These are phyloP conservation scores for Eutolmus rufibarbis DNA, from an alignment of 2,888 invertebrate species.

Conservation along the genomic window DNA sequence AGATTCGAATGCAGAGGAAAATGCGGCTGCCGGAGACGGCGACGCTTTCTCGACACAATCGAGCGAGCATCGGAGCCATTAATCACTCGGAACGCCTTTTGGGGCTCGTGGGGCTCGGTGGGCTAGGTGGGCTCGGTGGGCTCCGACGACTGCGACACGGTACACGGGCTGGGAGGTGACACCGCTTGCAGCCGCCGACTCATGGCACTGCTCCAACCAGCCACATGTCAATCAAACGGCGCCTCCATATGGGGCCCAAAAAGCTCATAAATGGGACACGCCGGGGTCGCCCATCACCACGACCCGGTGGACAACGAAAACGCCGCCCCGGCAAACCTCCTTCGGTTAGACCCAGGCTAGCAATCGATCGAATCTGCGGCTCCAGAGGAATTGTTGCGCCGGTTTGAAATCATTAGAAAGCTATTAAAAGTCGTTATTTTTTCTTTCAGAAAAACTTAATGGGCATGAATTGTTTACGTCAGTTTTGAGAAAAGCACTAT, in stretches of 20 bases:
- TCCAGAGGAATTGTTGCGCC: not conserved
- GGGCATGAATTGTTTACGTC: too few species aligned
- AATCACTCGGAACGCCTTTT: not conserved
- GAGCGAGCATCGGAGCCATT: not conserved
- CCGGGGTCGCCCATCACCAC: not conserved
- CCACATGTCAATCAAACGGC: not conserved
- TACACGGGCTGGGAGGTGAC: not conserved
- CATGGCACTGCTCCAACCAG: not conserved
- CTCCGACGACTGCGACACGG: not conserved
- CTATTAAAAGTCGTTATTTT: not conserved
- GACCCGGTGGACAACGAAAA: not conserved
- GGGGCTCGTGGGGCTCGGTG: not conserved
- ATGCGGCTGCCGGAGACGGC: not conserved
- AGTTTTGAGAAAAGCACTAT: too few species aligned
- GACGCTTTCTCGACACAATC: not conserved
- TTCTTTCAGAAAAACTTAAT: too few species aligned
- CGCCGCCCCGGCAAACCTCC: not conserved
- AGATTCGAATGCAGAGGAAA: not conserved
- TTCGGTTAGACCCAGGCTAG: not conserved
- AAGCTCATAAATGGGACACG: not conserved
- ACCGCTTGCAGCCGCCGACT: not conserved
- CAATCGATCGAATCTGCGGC: not conserved
- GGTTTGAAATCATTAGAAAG: not conserved
- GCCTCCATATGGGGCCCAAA: not conserved
- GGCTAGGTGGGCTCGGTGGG: not conserved